Percentiles rank a stretch among this genome's conserved stretches.
These are phyloP conservation scores for Hemicrepidius hirtus DNA, from an alignment of 2,888 invertebrate species.

Conservation along the genomic window DNA sequence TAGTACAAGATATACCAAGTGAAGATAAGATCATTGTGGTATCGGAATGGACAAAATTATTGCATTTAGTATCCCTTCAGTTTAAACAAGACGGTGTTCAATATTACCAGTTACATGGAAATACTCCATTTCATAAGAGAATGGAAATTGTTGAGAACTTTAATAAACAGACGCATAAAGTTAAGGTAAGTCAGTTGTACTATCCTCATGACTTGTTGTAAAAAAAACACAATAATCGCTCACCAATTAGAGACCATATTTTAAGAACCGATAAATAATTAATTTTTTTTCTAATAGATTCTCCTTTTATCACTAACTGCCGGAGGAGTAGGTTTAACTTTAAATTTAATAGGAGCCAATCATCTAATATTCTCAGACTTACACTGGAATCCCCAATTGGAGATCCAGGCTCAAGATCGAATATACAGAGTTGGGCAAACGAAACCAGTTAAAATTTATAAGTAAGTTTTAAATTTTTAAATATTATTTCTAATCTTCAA, in stretches of 20 bases:
- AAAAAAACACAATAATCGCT: too few species aligned
- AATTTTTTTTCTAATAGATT: too few species aligned
- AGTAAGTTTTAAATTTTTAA: conserved; percentile 74
- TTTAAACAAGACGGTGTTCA: conserved; percentile 74
- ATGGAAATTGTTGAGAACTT: conserved; percentile 82
- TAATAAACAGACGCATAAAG: conserved; percentile 77
- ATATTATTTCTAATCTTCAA: too few species aligned
- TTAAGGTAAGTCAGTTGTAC: conserved; percentile 72
- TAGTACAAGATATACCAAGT: conserved; percentile 67
- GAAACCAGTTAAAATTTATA: conserved; percentile 87
- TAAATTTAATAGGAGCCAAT: conserved; percentile 93
- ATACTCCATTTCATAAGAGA: conserved; percentile 82
- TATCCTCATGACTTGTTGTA: too few species aligned
- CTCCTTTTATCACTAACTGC: conserved; percentile 92
- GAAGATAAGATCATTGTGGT: conserved; percentile 89
- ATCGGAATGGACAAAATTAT: conserved; percentile 93
- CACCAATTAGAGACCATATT: too few species aligned
- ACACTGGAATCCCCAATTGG: conserved; percentile 98
- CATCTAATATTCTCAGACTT: conserved; percentile 93
- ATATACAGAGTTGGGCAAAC: conserved; percentile 94
- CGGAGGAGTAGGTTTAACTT: conserved; percentile 96
- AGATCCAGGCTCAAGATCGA: conserved; percentile 95
- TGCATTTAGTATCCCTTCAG: conserved; percentile 82
- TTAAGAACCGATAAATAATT: too few species aligned
- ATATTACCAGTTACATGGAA: conserved; percentile 84